Evolutionary conservation across 2,888 invertebrate genomes (phyloP), one percentile per base, ranked within the genome.

Genomic region (Lasioglossum vierecki): DNA sequence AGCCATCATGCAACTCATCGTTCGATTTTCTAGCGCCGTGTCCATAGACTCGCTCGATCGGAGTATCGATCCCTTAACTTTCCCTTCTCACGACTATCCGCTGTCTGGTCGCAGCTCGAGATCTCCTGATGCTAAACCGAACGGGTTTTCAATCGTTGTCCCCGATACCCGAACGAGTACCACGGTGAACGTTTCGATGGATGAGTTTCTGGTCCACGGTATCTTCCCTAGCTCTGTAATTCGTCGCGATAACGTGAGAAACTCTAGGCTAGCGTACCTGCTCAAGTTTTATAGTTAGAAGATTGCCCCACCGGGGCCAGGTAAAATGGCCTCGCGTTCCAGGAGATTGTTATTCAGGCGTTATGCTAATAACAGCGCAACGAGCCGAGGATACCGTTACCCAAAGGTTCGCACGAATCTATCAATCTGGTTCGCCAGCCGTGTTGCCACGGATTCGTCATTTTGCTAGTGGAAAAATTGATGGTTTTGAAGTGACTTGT

Each of bases 281-380:
- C 60, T 60, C 66, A 30, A 35, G 66, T 66, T 66, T 18, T 18
- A 66, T 30, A 35, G 66, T 18, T 66, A 4, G 22, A 9, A 49
- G 39, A 39, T 4, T 13, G 49, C 5, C 22, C 18, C n/a, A 30
- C 5, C 22, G 30, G 30, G 18, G 35, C 6, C 53, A n/a, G 8
- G 11, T 71, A 57, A 63, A 71, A 77, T 85, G 66, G 77, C 57
- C 41, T 18, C 49, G 68, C 76, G 90, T 90, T 90, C 90, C 88
- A 88, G 90, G 39, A 87, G 75, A 90, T 90, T 85, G 82, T 84
- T 82, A 88, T 90, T 89, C 86, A 88, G 84, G 88, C 82, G 87
- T 85, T 88, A 88, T 87, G 79, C 72, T 89, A 91, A 90, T 90
- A 60, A 80, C 60, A 30, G 73, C n/a, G 84, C 79, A 79, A 75